A percentile compares a stretch with the other conserved stretches of the same genome.
Evolutionary conservation across 37 sponge, comb jelly and placozoan genomes (phyloP).

Genomic region (Beroe forskalii): DNA sequence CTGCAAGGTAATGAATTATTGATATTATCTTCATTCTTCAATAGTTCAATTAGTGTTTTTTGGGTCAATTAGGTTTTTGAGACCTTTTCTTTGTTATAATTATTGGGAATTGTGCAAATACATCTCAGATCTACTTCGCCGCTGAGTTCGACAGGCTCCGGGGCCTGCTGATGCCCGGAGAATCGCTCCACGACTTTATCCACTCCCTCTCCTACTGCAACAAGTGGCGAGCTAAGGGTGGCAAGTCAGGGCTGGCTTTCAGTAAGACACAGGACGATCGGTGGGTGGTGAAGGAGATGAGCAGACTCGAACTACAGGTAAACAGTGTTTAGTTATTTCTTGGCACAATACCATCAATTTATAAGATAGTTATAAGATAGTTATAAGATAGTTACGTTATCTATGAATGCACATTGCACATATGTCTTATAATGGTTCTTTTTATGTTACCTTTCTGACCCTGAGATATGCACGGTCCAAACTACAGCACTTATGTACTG

Average conservation of each 20-base stretch:
- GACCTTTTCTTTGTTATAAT: neutral
- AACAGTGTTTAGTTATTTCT: slow-evolving; percentile 78
- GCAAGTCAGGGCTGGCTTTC: slow-evolving; percentile 89
- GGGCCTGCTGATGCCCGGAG: slow-evolving; percentile 78
- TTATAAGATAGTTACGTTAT: slow-evolving; percentile 68
- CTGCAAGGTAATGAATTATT: slow-evolving; percentile 72
- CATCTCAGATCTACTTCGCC: slow-evolving; percentile 78
- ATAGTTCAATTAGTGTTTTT: neutral
- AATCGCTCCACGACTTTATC: slow-evolving; percentile 78
- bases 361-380: slow-evolving; percentile 70
- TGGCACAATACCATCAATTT: slow-evolving; percentile 77
- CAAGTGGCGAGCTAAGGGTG: slow-evolving; percentile 88
- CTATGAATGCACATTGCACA: too few species aligned
- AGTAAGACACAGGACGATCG: slow-evolving; percentile 92
- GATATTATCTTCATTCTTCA: too few species aligned
- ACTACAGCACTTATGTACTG: too few species aligned
- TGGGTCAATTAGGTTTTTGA: neutral
- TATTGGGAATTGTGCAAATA: neutral
- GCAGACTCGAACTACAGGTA: slow-evolving; percentile 81
- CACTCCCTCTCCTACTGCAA: slow-evolving; percentile 87
- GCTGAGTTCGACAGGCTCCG: slow-evolving; percentile 85
- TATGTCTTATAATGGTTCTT: too few species aligned
- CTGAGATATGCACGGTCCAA: too few species aligned
- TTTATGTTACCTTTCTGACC: too few species aligned
- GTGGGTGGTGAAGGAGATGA: slow-evolving; percentile 92